Base-by-base conservation (phyloP, 30 jellyfish, hydroid and myxozoan species). In the Hydra vulgaris region DNA sequence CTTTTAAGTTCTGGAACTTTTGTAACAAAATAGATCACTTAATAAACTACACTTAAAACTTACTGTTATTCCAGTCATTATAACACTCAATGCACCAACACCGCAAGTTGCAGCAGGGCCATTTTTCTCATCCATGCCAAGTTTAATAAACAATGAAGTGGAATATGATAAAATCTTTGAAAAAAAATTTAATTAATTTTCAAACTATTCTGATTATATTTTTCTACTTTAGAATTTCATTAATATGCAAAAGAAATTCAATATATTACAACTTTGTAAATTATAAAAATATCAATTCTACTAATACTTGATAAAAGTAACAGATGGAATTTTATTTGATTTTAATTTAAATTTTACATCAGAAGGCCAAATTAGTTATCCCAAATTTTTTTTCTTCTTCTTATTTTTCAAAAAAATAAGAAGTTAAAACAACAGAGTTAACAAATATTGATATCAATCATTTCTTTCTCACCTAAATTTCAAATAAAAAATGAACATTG, bases 91-190 rank as follows among this genome's bases (percentile, higher is more conserved):
- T 18, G 90, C 95, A 20, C 97, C 97, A 54, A 90, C 97, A 7
- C 97, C 97, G 78, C 95, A 81, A 0, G 97, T 85, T 20, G 97
- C 97, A 15, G 87, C 88, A 67, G 85, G 97, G 21, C 95, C 85
- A 53, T 79, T 66, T 52, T 25, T 25, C 81, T 75, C 67, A 27
- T 82, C 80, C 23, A 90, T 74, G 70, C 93, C 95, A 53, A 90
- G 86, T 61, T 74, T 75, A 21, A 80, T 68, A 80, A 90, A 90
- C 26, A 90, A 80, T 26, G 83, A 87, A 8, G 97, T 90, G 19
- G 97, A 90, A 81, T 90, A 90, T 67, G 76, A 85, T 80, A 90
- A 70, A 8, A 90, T 92, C 97, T 90, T 71, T 24, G 79, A 76
- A 76, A 17, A 26, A 76, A 21, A 21, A 69, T 21, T 69, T 21